Percentiles rank a stretch among this genome's conserved stretches.
Conservation (phyloP, 2,797 vertebrate genomes). For the Cyprinodon diabolis region DNA sequence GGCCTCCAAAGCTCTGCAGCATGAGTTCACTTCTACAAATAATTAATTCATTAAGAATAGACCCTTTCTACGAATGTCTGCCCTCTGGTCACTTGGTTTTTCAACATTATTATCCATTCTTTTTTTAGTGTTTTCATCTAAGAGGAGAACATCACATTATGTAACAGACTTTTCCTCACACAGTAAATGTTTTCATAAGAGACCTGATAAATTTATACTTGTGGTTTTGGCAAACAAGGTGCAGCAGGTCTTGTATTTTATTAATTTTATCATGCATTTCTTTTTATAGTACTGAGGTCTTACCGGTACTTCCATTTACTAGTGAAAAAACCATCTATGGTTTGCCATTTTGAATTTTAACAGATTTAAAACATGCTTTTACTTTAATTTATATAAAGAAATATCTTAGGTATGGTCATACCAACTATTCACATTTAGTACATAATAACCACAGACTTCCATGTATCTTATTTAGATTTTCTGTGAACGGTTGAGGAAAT, state of each 20-base stretch:
- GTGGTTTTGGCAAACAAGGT: neutral
- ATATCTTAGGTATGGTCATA: no score
- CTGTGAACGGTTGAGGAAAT: no score
- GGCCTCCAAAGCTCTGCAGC: slow-evolving; percentile 51
- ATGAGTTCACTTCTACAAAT: slow-evolving; percentile 60
- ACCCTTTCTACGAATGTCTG: slow-evolving; percentile 44
- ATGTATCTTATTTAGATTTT: no score
- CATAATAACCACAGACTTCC: no score
- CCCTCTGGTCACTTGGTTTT: slow-evolving; percentile 29
- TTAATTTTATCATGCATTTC: no score
- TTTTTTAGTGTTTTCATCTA: slow-evolving; percentile 30
- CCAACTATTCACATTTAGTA: no score
- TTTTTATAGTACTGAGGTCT: no score
- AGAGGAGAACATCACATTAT: neutral
- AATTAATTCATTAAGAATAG: slow-evolving; percentile 68
- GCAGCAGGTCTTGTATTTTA: neutral
- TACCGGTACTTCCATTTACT: no score
- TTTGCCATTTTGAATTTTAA: no score
- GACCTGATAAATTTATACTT: neutral
- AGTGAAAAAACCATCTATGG: no score
- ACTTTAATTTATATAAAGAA: no score
- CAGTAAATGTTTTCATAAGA: slow-evolving; percentile 4
- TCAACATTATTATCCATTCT: slow-evolving; percentile 19
- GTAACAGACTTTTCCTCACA: slow-evolving; percentile 6
- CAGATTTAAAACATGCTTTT: no score